phyloP scores from a whole-genome alignment of 2,113 vertebrate species.

The Cnemophilus loriae region DNA sequence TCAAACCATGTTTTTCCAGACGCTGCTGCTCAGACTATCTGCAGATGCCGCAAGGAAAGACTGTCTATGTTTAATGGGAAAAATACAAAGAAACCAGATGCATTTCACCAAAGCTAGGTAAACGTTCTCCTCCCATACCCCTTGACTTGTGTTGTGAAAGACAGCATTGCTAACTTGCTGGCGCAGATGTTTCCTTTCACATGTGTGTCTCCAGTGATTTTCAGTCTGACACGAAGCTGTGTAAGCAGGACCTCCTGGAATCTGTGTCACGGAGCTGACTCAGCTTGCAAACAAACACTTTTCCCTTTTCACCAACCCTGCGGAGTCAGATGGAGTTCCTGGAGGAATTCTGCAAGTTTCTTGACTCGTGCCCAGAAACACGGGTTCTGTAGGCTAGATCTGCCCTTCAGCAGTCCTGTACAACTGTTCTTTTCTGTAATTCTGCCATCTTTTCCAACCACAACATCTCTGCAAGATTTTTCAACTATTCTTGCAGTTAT shows the following conservation, averaged over 20 bases:
- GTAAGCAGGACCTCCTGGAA: neutral
- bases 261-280: neutral
- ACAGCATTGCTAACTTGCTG: neutral
- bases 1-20: neutral
- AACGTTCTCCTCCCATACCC: neutral
- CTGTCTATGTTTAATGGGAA: neutral
- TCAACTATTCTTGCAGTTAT: neutral
- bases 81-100: neutral
- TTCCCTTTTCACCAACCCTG: neutral
- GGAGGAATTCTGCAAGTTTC: neutral
- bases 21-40: neutral
- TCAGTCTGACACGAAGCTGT: neutral
- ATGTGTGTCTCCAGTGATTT: neutral
- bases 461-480: neutral
- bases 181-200: constrained; percentile 16
- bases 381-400: neutral
- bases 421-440: neutral
- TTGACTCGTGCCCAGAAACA: neutral
- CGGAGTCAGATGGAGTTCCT: neutral
- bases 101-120: neutral
- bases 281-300: neutral
- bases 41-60: neutral
- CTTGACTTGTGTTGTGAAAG: neutral
- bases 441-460: neutral
- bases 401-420: neutral